Conservation (phyloP, 2,888 invertebrate species). For the Amphipoea oculea region DNA sequence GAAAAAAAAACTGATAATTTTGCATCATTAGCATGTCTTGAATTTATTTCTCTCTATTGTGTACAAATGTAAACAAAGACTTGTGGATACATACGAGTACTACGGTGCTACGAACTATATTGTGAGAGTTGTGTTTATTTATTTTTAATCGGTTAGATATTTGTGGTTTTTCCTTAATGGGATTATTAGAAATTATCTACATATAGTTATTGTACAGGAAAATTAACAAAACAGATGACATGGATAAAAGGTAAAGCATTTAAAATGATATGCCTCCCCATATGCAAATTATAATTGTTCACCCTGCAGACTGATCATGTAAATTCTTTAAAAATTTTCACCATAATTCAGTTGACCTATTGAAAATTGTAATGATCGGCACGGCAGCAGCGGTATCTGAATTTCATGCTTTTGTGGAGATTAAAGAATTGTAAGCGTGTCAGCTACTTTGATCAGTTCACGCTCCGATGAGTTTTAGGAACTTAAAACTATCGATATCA, state of each 20-base stretch:
- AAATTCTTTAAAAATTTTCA: slow-evolving; percentile 4
- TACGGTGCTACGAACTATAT: background rate
- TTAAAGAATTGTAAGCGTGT: slow-evolving; percentile 22
- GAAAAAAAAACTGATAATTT: slow-evolving; percentile 24
- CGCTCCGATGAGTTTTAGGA: slow-evolving; percentile 24
- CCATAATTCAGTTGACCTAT: slow-evolving; percentile 16
- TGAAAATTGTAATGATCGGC: slow-evolving; percentile 33
- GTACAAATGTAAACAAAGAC: slow-evolving; percentile 14
- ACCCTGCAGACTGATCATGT: background rate
- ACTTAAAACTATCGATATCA: slow-evolving; percentile 12
- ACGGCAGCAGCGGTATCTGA: slow-evolving; percentile 4
- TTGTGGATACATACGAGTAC: background rate
- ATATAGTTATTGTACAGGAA: background rate
- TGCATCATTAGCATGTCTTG: slow-evolving; percentile 25
- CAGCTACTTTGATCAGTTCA: slow-evolving; percentile 47
- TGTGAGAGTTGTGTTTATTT: background rate
- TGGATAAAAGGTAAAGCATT: background rate
- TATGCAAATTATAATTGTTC: background rate
- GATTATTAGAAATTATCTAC: background rate
- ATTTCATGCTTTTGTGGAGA: slow-evolving; percentile 41
- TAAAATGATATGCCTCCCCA: background rate
- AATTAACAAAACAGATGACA: background rate
- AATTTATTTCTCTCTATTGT: slow-evolving; percentile 20
- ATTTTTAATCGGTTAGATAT: background rate
- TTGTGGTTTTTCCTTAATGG: background rate